These are phyloP conservation scores for Eonycteris spelaea DNA, from an alignment of 2,113 vertebrate species.

Conservation along the genomic window DNA sequence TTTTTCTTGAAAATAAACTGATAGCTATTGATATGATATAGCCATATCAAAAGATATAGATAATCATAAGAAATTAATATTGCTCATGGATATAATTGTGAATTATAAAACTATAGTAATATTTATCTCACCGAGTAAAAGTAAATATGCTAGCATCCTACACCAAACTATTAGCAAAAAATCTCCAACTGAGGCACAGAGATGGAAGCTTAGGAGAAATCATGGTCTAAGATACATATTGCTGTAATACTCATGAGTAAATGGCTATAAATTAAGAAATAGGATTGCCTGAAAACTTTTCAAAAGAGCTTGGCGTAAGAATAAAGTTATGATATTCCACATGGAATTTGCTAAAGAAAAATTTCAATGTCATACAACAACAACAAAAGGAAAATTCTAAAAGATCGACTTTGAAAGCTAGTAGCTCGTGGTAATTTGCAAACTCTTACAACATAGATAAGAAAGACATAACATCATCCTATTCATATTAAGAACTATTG, in stretches of 20 bases:
- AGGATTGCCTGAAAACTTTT: background rate
- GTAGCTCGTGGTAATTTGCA: background rate
- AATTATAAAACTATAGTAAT: background rate
- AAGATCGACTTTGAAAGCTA: background rate
- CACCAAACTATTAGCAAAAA: background rate
- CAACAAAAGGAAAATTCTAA: background rate
- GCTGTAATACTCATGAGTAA: background rate
- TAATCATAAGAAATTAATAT: background rate
- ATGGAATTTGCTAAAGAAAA: background rate
- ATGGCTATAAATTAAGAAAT: background rate
- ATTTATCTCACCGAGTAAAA: background rate
- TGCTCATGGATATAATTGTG: background rate
- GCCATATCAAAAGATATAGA: background rate
- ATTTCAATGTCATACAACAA: background rate
- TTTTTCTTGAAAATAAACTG: background rate
- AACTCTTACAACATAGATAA: background rate
- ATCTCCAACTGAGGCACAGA: background rate
- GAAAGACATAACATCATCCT: background rate
- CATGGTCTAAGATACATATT: background rate
- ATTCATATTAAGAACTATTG: background rate
- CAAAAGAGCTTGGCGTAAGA: background rate
- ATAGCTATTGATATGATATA: background rate
- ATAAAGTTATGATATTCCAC: background rate
- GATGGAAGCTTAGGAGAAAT: background rate
- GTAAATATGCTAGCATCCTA: background rate